Evolutionary conservation across 2,888 invertebrate species (phyloP).

Genomic region (Meta bourneti): DNA sequence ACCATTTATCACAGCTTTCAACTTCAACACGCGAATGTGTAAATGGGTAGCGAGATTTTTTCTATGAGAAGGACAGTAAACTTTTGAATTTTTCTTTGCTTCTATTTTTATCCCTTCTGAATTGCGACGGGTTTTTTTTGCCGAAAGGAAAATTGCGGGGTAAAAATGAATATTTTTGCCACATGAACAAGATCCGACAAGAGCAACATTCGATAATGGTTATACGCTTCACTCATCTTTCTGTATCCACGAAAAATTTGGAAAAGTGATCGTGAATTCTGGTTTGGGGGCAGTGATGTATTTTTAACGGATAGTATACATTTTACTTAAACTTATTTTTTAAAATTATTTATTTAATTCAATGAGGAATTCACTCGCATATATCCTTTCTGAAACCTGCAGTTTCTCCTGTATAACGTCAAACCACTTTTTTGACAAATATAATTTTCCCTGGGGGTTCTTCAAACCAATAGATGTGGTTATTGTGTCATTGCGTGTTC

Average conservation of each 20-base stretch:
- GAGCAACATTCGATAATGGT: not conserved
- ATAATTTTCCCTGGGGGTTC: too few species aligned
- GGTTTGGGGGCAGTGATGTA: too few species aligned
- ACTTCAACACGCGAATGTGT: slow-evolving; percentile 59
- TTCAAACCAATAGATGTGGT: too few species aligned
- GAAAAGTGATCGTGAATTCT: not conserved
- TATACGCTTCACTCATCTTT: not conserved
- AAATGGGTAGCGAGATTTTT: slow-evolving; percentile 15
- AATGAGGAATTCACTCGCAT: too few species aligned
- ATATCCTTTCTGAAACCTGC: too few species aligned
- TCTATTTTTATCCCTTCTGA: slow-evolving; percentile 1
- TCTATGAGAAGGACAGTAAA: not conserved
- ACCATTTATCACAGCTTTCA: slow-evolving; percentile 73
- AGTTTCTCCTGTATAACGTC: too few species aligned
- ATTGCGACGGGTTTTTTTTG: slow-evolving; percentile 5
- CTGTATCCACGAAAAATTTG: not conserved
- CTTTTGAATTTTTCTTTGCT: not conserved
- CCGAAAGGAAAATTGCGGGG: not conserved
- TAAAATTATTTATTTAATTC: too few species aligned
- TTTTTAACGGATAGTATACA: too few species aligned
- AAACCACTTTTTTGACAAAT: too few species aligned
- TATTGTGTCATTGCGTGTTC: too few species aligned
- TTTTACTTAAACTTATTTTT: too few species aligned
- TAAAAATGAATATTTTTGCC: slow-evolving; percentile 29
- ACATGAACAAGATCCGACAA: slow-evolving; percentile 8